Evolutionary conservation across 1,140 invertebrate species (phyloP).

Genomic region (Ceratitis capitata): DNA sequence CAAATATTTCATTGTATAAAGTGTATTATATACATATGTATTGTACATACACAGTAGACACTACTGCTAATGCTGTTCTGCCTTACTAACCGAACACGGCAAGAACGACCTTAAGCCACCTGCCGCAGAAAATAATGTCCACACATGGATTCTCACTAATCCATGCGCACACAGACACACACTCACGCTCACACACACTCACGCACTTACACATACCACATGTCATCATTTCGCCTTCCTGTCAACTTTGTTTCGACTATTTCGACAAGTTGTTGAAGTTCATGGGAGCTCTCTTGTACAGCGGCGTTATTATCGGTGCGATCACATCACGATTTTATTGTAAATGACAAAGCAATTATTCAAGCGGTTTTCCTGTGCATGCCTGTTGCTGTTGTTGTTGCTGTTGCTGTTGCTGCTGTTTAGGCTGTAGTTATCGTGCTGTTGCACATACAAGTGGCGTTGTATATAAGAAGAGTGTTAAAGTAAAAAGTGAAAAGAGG

Average conservation of each 20-base stretch:
- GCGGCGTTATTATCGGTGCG: background rate
- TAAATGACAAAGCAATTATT: conserved; percentile 24
- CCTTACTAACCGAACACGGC: too few relatives aligned
- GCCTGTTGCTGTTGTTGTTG: background rate
- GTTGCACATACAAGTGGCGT: background rate
- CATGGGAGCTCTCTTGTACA: background rate
- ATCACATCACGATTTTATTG: background rate
- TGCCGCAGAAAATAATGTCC: too few relatives aligned
- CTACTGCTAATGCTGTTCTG: too few relatives aligned
- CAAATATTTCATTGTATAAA: too few relatives aligned
- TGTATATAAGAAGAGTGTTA: background rate
- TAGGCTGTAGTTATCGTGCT: background rate
- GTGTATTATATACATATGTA: too few relatives aligned
- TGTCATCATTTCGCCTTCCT: background rate
- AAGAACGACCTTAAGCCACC: too few relatives aligned
- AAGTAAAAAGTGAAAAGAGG: background rate
- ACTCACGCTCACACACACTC: background rate
- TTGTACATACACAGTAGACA: too few relatives aligned
- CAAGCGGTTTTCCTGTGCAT: background rate
- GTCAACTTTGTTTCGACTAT: background rate
- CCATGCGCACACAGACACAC: background rate
- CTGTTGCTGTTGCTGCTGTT: background rate
- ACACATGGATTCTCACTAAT: too few relatives aligned
- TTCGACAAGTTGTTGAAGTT: background rate
- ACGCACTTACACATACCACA: background rate